Evolutionary conservation across 1,140 invertebrate genomes (phyloP), one percentile per base, ranked within the genome.

Genomic region (Cepaea nemoralis): DNA sequence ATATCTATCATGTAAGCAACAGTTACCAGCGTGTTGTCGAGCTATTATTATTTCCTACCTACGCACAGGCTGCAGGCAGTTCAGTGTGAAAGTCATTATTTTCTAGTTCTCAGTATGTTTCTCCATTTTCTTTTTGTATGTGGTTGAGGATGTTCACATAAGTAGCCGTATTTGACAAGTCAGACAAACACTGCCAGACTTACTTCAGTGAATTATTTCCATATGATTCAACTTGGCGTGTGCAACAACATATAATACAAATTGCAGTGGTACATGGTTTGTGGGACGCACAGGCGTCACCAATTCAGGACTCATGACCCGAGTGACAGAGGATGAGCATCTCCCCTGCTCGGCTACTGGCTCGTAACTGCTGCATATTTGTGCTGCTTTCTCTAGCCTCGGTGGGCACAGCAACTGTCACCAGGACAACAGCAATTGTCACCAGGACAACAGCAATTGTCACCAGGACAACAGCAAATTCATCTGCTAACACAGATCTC

Each of bases 311-410:
- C n/a, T 63, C 59, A 63, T 63, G 59, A 31, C n/a, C 10, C 2
- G 59, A 63, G 59, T 27, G 5, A 63, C 59, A 63, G 59, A 63
- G 59, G 59, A 63, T 63, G 59, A 63, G 59, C 16, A 31, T 63
- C 59, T 63, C 59, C 59, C 33, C 59, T 63, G 59, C 59, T 63
- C 59, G 27, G 59, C 59, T 63, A 63, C 16, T 63, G n/a, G 59
- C 59, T 63, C 59, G 33, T 63, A n/a, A 31, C 59, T 63, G 59
- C 27, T 63, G 59, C 59, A 63, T 63, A 3, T 63, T 27, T 63
- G 27, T 63, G 59, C 27, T 63, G n/a, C 59, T 63, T 31, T 63
- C 59, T 31, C 1, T 63, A 31, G 59, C 27, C 59, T 31, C n/a
- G n/a, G 33, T 63, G 10, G 22, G 6, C 10, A 6, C 27, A 63